Conservation (phyloP, 2,797 vertebrate genomes). For the Sebastes minor region DNA sequence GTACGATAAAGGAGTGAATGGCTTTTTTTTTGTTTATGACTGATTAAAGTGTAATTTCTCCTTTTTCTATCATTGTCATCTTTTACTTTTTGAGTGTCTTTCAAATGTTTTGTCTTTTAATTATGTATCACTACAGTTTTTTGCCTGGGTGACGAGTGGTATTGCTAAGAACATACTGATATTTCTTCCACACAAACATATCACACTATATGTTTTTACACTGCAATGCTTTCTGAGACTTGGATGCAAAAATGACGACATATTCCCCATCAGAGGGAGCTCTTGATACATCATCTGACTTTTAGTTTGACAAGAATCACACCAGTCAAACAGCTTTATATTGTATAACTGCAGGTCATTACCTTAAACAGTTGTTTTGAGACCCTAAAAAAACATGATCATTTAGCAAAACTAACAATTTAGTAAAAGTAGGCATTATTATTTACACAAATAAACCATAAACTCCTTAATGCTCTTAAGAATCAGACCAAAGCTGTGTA, state of each 20-base stretch:
- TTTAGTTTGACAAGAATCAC: background rate
- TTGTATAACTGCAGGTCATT: slow-evolving; percentile 2
- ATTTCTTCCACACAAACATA: background rate
- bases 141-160: background rate
- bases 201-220: background rate
- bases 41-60: background rate
- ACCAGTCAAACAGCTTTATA: background rate
- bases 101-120: background rate
- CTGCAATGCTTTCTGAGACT: background rate
- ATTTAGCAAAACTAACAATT: background rate
- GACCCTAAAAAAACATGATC: background rate
- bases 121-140: background rate
- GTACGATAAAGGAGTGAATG: background rate
- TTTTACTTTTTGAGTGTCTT: background rate
- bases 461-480: background rate
- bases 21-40: background rate
- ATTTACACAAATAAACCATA: background rate
- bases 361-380: background rate
- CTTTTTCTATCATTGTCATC: background rate
- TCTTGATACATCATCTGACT: slow-evolving; percentile 22
- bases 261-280: slow-evolving; percentile 71
- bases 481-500: slow-evolving; percentile 9
- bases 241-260: background rate
- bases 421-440: background rate
- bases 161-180: background rate